phyloP scores from a whole-genome alignment of 2,888 invertebrate genomes.

The Epinotia demarniana region DNA sequence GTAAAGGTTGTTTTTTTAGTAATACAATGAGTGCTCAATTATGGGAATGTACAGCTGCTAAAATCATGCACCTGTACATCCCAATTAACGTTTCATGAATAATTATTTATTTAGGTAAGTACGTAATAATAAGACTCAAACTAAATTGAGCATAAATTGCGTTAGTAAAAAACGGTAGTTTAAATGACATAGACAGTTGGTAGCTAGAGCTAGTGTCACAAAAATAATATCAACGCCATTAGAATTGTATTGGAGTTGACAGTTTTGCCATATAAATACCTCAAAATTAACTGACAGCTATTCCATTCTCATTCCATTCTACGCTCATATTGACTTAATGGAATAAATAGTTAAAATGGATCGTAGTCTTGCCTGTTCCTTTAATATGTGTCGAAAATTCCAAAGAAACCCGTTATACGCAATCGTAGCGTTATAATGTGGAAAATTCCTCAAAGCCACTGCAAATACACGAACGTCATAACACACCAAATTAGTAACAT shows the following conservation, averaged over 20 bases:
- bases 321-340: no score
- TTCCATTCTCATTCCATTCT: no score
- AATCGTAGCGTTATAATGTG: not conserved
- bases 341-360: no score
- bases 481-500: constrained; percentile 77
- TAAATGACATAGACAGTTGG: no score
- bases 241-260: no score
- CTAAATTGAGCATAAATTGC: not conserved
- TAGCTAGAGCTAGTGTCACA: no score
- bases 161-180: no score
- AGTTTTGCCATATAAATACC: no score
- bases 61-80: constrained; percentile 2
- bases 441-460: not conserved
- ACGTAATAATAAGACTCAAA: not conserved
- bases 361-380: no score
- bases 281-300: no score
- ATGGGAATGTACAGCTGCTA: constrained; percentile 1
- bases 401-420: not conserved
- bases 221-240: no score
- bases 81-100: constrained; percentile 25
- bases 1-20: not conserved
- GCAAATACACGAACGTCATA: constrained; percentile 51
- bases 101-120: not conserved
- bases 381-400: no score
- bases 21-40: not conserved